Percentiles rank a stretch among this genome's conserved stretches.
Evolutionary conservation across 2,888 invertebrate species (phyloP).

Genomic region (Cosmia trapezina): DNA sequence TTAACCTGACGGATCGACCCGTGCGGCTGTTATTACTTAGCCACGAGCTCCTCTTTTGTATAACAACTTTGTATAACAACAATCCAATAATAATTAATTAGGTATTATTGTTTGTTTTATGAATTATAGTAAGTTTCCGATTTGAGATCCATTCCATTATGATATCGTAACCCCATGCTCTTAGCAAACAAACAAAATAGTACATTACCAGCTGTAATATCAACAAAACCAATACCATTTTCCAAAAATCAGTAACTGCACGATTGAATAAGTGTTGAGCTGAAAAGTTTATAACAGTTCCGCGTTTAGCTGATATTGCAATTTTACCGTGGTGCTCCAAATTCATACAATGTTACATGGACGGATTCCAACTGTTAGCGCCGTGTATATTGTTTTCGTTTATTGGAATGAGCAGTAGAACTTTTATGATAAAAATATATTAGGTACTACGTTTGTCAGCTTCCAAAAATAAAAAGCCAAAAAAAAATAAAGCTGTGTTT

Average conservation of each 20-base stretch:
- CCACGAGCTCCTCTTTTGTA: too few relatives aligned
- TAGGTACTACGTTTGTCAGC: background rate
- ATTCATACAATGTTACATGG: slow-evolving; percentile 51
- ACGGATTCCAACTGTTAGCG: slow-evolving; percentile 44
- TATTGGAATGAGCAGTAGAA: slow-evolving; percentile 30
- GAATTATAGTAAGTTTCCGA: background rate
- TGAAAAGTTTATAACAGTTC: slow-evolving; percentile 18
- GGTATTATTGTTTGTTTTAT: background rate
- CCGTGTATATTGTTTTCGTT: slow-evolving; percentile 53
- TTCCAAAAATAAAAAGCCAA: background rate
- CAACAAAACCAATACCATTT: background rate
- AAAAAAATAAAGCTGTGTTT: too few relatives aligned
- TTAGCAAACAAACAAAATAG: background rate
- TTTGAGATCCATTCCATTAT: background rate
- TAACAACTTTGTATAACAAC: too few relatives aligned
- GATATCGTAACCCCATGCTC: background rate
- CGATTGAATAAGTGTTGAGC: slow-evolving; percentile 23
- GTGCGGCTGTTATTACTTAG: too few relatives aligned
- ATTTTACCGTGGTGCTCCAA: slow-evolving; percentile 35
- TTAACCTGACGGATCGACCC: too few relatives aligned
- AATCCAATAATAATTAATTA: too few relatives aligned
- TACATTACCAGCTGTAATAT: too few relatives aligned
- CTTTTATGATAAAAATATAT: background rate
- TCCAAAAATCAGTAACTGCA: background rate
- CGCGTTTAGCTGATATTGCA: slow-evolving; percentile 27